Percentiles rank a stretch among this genome's conserved stretches.
Evolutionary conservation across 1,140 invertebrate genomes (phyloP).

Genomic region (Cotesia chilonis): DNA sequence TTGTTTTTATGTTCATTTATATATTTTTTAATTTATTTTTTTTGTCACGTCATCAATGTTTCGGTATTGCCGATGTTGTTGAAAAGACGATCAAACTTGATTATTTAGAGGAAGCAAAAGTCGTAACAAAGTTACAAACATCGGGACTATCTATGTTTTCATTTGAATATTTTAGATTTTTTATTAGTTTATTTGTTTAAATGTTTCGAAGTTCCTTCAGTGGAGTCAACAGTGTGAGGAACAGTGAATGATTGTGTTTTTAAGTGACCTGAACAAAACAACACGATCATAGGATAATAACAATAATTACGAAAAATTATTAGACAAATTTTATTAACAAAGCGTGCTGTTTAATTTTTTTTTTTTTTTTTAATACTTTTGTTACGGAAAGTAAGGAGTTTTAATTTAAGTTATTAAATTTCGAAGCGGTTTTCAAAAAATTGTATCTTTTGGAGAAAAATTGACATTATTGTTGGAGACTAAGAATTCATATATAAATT

Average conservation of each 20-base stretch:
- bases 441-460: too few relatives aligned
- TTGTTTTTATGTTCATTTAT: conserved; percentile 26
- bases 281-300: conserved; percentile 64
- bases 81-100: too few relatives aligned
- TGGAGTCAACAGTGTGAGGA: conserved; percentile 63
- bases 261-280: conserved; percentile 68
- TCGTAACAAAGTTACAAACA: conserved; percentile 35
- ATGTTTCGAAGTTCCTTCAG: conserved; percentile 50
- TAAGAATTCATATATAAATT: too few relatives aligned
- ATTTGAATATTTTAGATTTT: background rate
- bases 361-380: conserved; percentile 12
- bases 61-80: conserved; percentile 47
- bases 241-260: conserved; percentile 63
- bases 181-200: conserved; percentile 45
- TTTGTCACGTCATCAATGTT: conserved; percentile 61
- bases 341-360: conserved; percentile 35
- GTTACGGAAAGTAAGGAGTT: too few relatives aligned
- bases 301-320: conserved; percentile 39
- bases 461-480: too few relatives aligned
- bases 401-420: too few relatives aligned
- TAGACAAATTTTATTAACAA: conserved; percentile 23
- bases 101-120: too few relatives aligned
- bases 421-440: too few relatives aligned
- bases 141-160: conserved; percentile 46
- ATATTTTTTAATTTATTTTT: conserved; percentile 30